Evolutionary conservation across 2,888 invertebrate genomes (phyloP).

Genomic region (Gerosis bhagava): DNA sequence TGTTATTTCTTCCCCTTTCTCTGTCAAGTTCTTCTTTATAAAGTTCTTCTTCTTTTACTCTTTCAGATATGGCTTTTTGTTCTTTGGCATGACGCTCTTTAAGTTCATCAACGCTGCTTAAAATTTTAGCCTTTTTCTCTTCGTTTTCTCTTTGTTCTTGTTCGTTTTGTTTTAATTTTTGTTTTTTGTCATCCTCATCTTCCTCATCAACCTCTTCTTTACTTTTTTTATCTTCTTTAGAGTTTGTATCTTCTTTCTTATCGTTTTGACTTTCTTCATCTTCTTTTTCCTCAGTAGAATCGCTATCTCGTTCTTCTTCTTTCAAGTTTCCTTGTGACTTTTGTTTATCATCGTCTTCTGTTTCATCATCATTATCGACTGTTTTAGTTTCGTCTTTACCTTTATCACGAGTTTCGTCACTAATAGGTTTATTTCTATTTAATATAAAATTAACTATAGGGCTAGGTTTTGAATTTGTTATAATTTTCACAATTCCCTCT

Average conservation of each 20-base stretch:
- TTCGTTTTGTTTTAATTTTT: constrained; percentile 30
- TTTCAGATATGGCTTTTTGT: constrained; percentile 60
- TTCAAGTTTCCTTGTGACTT: constrained; percentile 5
- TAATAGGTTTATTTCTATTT: constrained; percentile 24
- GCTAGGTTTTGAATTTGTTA: constrained; percentile 45
- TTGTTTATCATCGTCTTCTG: constrained; percentile 5
- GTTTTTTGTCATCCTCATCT: constrained; percentile 34
- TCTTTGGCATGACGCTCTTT: constrained; percentile 65
- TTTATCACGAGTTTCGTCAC: constrained; percentile 10
- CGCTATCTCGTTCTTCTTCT: constrained; percentile 25
- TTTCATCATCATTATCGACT: constrained; percentile 16
- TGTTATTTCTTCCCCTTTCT: constrained; percentile 39
- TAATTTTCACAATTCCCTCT: constrained; percentile 61
- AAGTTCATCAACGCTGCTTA: constrained; percentile 63
- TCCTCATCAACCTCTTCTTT: constrained; percentile 38
- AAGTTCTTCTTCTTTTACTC: constrained; percentile 63
- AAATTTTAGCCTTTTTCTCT: constrained; percentile 59
- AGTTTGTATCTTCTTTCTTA: constrained; percentile 21
- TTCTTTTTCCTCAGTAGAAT: constrained; percentile 19
- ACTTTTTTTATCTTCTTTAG: constrained; percentile 26
- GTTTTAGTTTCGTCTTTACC: constrained; percentile 30
- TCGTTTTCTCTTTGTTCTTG: constrained; percentile 58
- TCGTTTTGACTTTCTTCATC: constrained; percentile 18
- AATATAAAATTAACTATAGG: constrained; percentile 40
- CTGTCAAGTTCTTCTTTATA: constrained; percentile 57